Evolutionary conservation across 1,140 invertebrate genomes (phyloP).

Genomic region (Kradibia gibbosae): DNA sequence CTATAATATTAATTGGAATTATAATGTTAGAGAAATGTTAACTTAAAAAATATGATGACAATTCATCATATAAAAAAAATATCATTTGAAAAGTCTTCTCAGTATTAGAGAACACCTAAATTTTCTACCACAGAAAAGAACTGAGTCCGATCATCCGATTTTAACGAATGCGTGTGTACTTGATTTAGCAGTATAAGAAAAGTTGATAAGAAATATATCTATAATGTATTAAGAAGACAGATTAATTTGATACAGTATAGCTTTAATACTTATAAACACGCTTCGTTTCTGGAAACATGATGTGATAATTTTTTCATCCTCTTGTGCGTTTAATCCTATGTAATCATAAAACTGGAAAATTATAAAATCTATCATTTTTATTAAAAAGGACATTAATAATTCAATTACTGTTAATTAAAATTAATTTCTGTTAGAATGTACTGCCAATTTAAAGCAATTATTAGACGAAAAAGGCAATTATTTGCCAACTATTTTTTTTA

Average conservation of each 20-base stretch:
- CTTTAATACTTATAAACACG: not conserved
- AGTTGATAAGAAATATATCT: not conserved
- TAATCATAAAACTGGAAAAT: not conserved
- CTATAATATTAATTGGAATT: not conserved
- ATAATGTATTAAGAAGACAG: not conserved
- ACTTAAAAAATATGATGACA: not conserved
- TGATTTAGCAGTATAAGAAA: not conserved
- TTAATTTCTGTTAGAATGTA: too few relatives aligned
- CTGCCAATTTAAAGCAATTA: too few relatives aligned
- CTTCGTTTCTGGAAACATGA: not conserved
- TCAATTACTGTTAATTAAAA: too few relatives aligned
- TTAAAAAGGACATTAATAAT: not conserved
- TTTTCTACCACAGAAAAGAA: not conserved
- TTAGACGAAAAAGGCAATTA: not conserved
- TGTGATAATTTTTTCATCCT: not conserved
- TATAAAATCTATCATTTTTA: not conserved
- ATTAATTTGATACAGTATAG: not conserved
- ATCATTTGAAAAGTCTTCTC: not conserved
- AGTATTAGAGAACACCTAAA: not conserved
- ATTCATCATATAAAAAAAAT: not conserved
- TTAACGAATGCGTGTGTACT: not conserved
- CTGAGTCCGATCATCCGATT: not conserved
- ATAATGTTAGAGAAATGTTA: not conserved
- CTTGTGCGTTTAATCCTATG: not conserved
- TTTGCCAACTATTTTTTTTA: constrained; percentile 1